Percentiles rank a stretch among this genome's conserved stretches.
Evolutionary conservation across 2,797 vertebrate genomes (phyloP).

Genomic region (Hoplostethus atlanticus): DNA sequence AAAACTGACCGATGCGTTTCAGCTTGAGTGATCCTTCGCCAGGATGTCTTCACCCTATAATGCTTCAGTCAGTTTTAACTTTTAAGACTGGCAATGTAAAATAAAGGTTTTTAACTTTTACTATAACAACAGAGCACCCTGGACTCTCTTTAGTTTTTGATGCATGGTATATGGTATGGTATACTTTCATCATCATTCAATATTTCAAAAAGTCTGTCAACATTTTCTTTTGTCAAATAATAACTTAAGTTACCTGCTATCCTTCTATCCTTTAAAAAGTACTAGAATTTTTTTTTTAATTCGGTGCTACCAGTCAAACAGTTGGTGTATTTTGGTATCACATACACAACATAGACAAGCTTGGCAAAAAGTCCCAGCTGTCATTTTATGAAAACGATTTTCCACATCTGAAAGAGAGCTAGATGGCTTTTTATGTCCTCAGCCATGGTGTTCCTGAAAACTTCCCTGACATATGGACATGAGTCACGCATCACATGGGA

Average conservation of each 20-base stretch:
- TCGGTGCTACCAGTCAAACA: background rate
- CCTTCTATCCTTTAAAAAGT: background rate
- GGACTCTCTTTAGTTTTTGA: background rate
- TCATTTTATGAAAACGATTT: constrained; percentile 8
- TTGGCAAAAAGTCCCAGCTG: constrained; percentile 14
- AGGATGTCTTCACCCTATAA: too few relatives aligned
- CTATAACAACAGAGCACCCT: too few relatives aligned
- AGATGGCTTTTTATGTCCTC: constrained; percentile 21
- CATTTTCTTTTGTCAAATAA: background rate
- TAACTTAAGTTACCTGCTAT: too few relatives aligned
- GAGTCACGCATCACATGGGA: constrained; percentile 29
- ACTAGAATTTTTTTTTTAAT: background rate
- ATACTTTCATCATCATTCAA: background rate
- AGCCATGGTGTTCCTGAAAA: background rate
- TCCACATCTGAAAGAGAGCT: constrained; percentile 17
- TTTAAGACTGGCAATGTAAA: too few relatives aligned
- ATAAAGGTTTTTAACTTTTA: too few relatives aligned
- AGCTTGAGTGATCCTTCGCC: too few relatives aligned
- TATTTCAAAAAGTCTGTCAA: background rate
- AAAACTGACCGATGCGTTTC: too few relatives aligned
- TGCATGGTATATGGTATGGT: background rate
- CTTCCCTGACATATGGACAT: constrained; percentile 1
- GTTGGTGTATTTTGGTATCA: background rate
- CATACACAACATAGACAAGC: background rate
- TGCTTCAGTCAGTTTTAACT: too few relatives aligned